Evolutionary conservation across 2,888 invertebrate genomes (phyloP), one percentile per base, ranked within the genome.

Genomic region (Drosophila ustulata): DNA sequence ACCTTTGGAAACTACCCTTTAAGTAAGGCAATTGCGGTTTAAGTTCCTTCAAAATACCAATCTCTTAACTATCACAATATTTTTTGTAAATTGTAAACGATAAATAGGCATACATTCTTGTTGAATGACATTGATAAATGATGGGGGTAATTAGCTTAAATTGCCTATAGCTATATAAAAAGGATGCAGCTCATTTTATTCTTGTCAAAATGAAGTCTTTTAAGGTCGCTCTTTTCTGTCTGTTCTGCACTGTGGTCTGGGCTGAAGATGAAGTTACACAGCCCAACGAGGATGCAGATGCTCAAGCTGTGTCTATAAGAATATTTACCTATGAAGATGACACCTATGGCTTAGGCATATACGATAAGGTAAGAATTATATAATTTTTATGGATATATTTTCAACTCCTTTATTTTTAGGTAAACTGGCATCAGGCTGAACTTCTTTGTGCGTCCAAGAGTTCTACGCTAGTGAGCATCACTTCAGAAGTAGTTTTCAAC

Each of bases 61-160:
- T 34, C 34, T 37, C 3, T 37, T 37, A 11, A 34, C 34, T 18
- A 11, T n/a, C 11, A 34, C 11, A 34, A 11, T 3, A 37, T 37
- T 37, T 37, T n/a, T 4, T 11, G 2, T 18, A 37, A 37, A 37
- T 37, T n/a, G 37, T 4, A n/a, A 1, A 1, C 2, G 25, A 26
- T 34, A 23, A 23, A 8, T 50, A 13, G 13, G 30, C 18, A 13
- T 23, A 49, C 5, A 1, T 18, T 4, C 6, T 43, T 13, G 18
- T 25, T 28, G n/a, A 49, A 25, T 41, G 59, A 59, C 59, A 63
- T 55, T 63, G 62, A 63, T 63, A 25, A 7, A 63, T 63, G 62
- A 13, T 13, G 7, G 9, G 3, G 1, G 63, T 7, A 63, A 67
- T 67, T 63, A 67, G 43, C 13, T 25, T 3, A 4, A 25, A 13